phyloP scores from a whole-genome alignment of 2,113 vertebrate genomes.

The Procavia capensis region DNA sequence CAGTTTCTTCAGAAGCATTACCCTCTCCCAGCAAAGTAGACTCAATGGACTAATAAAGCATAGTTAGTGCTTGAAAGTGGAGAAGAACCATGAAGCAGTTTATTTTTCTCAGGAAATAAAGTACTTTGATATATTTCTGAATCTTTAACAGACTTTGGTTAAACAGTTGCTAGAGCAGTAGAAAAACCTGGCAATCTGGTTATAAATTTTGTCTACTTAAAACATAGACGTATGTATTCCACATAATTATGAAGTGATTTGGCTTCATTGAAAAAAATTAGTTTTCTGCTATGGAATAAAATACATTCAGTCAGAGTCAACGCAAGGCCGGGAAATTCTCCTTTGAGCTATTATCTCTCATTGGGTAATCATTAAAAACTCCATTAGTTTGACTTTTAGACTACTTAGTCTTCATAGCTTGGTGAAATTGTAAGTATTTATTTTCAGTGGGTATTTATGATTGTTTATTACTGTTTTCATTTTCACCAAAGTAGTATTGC shows the following conservation, averaged over 20 bases:
- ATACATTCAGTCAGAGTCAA: not conserved
- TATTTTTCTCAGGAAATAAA: conserved; percentile 58
- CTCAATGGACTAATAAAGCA: conserved; percentile 57
- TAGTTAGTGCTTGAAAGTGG: conserved; percentile 45
- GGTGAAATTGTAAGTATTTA: not conserved
- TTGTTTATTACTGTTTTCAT: not conserved
- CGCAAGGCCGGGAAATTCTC: not conserved
- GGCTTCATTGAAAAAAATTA: not conserved
- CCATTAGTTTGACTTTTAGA: not conserved
- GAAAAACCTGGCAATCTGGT: not conserved
- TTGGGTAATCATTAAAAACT: not conserved
- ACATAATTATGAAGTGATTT: not conserved
- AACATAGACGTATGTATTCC: not conserved
- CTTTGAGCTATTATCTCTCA: not conserved
- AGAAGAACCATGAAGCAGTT: not conserved
- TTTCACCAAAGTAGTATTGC: not conserved
- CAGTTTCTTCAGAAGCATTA: conserved; percentile 14
- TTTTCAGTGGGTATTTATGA: not conserved
- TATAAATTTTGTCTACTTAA: conserved; percentile 25
- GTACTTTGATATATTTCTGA: conserved; percentile 49
- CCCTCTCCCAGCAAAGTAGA: conserved; percentile 48
- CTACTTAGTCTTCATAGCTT: not conserved
- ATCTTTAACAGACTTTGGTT: conserved; percentile 30
- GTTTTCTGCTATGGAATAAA: not conserved
- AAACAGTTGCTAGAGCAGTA: conserved; percentile 5